Base-by-base conservation (phyloP, 2,888 invertebrate genomes). In the Plusia festucae region DNA sequence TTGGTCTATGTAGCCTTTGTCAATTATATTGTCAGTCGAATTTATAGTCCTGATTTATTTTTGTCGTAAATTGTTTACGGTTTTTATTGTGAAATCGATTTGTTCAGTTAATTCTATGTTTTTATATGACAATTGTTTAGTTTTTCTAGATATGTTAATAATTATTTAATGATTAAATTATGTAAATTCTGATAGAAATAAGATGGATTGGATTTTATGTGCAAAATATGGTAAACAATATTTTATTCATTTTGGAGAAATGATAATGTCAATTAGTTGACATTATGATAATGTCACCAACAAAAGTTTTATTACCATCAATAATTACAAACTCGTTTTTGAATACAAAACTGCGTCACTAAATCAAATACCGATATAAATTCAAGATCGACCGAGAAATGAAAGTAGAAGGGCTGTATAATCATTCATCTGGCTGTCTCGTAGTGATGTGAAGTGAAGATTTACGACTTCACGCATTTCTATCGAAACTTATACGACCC, bases 361-460 rank as follows among this genome's bases (percentile, higher is more conserved):
- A 54, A 61, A 73, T 44, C 71, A 62, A 62, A 66, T 4, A 57
- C 27, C 44, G 55, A 57, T 76, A 60, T 66, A 66, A 60, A 67
- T 72, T 61, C 40, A 56, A 69, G 59, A 79, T 73, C 30, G 44
- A 54, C 51, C 18, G 65, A 59, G 53, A 71, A 68, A 54, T 62
- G 77, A 71, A 74, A 71, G 74, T 70, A 61, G 65, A 51, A 67
- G 63, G 66, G 52, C 60, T 55, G 46, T 44, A 22, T 66, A 60
- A 66, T 71, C 56, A 70, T 67, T 79, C 68, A 77, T 65, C 66
- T 60, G 46, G 51, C 56, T 61, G 71, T 68, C 69, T 49, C 46
- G 53, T 65, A 67, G 52, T 60, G 66, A 68, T 73, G 57, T 40
- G 16, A 67, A 76, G 73, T 70, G 40, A 78, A 78, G 79, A 78